Conservation (phyloP, 2,797 vertebrate species). For the Oreochromis grahami region DNA sequence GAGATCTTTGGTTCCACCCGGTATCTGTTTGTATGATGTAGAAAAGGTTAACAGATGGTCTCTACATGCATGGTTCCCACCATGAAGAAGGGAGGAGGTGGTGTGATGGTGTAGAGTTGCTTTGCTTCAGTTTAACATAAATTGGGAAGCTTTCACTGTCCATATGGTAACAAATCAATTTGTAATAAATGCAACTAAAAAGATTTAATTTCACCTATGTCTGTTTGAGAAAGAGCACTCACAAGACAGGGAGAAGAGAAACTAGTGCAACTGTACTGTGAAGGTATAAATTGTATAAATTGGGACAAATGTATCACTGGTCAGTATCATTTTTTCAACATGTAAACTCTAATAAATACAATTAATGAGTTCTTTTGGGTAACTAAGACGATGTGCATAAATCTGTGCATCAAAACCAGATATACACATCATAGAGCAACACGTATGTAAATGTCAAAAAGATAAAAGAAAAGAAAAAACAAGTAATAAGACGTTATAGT, state of each 20-base stretch:
- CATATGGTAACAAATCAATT: background rate
- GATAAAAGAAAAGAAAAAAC: background rate
- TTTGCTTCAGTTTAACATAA: background rate
- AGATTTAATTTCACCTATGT: background rate
- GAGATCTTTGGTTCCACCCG: background rate
- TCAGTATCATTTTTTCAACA: background rate
- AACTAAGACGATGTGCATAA: background rate
- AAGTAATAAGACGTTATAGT: background rate
- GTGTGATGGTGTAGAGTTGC: background rate
- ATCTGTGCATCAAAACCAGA: background rate
- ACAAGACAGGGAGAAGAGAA: background rate
- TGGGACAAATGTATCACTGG: background rate
- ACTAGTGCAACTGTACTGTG: background rate
- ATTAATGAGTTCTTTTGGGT: background rate
- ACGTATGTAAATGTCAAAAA: background rate
- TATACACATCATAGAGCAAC: background rate
- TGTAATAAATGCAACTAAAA: background rate
- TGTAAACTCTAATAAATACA: background rate
- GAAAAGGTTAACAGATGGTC: background rate
- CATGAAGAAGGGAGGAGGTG: rapidly evolving
- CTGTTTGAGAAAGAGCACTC: background rate
- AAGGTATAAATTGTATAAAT: background rate
- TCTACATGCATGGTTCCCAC: background rate
- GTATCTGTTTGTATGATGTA: rapidly evolving
- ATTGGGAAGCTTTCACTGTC: background rate